Evolutionary conservation across 2,888 invertebrate genomes (phyloP).

Genomic region (Coenonympha arcania): DNA sequence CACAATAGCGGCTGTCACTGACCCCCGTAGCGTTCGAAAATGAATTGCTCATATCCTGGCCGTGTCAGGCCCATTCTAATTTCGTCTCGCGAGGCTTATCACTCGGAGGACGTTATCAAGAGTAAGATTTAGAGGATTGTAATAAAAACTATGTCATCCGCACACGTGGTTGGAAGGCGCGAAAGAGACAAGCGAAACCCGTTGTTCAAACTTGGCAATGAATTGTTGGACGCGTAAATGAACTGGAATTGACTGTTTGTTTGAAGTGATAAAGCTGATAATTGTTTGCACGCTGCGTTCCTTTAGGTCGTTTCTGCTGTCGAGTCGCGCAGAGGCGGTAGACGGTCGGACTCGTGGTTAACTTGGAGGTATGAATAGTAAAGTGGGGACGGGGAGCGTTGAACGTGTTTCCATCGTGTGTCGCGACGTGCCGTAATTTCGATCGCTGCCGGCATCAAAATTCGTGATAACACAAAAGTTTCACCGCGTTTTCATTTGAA

Average conservation of each 20-base stretch:
- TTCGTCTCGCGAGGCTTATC: slow-evolving; percentile 24
- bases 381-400: slow-evolving; percentile 47
- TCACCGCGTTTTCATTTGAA: no score
- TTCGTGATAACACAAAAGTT: slow-evolving; percentile 11
- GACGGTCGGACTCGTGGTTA: slow-evolving; percentile 53
- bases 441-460: slow-evolving; percentile 38
- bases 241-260: slow-evolving; percentile 32
- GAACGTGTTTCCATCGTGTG: slow-evolving; percentile 42
- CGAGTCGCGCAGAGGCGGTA: slow-evolving; percentile 44
- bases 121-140: slow-evolving; percentile 28
- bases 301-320: slow-evolving; percentile 43
- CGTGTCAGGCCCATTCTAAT: slow-evolving; percentile 29
- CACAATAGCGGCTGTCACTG: slow-evolving; percentile 46
- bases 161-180: slow-evolving; percentile 51
- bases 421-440: slow-evolving; percentile 37
- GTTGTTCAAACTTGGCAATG: slow-evolving; percentile 69
- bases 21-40: slow-evolving; percentile 31
- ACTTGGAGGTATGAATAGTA: slow-evolving; percentile 57
- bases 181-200: slow-evolving; percentile 55
- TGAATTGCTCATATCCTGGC: slow-evolving; percentile 61
- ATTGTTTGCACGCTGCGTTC: slow-evolving; percentile 10
- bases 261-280: slow-evolving; percentile 27
- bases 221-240: slow-evolving; percentile 37
- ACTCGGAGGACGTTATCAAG: slow-evolving; percentile 31
- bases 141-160: slow-evolving; percentile 39